Evolutionary conservation across 2,888 invertebrate species (phyloP).

Genomic region (Adelphocoris suturalis): DNA sequence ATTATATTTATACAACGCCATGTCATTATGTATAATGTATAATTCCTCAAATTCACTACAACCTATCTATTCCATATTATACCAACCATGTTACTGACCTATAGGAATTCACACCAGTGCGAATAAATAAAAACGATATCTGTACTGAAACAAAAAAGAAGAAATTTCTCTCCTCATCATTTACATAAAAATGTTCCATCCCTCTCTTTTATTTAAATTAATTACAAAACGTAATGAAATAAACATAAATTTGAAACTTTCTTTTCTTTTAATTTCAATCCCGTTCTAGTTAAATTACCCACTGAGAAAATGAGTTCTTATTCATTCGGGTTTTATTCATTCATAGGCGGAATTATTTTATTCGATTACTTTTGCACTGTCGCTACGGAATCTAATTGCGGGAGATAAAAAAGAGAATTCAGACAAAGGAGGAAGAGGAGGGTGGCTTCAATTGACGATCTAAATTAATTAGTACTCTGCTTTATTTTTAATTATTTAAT

Average conservation of each 20-base stretch:
- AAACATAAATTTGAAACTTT: conserved; percentile 16
- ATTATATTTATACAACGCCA: too few species aligned
- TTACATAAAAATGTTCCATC: neutral
- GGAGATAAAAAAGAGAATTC: neutral
- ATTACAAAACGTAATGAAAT: neutral
- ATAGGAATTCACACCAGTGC: too few species aligned
- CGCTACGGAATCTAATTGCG: conserved; percentile 23
- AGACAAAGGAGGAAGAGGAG: neutral
- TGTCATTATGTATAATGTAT: too few species aligned
- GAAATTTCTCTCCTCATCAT: neutral
- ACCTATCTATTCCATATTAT: too few species aligned
- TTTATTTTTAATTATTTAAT: neutral
- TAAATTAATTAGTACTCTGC: neutral
- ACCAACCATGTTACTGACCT: too few species aligned
- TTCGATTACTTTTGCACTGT: conserved; percentile 10
- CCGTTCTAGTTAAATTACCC: conserved; percentile 25
- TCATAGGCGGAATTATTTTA: conserved; percentile 25
- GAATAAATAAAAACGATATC: neutral
- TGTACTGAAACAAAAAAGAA: neutral
- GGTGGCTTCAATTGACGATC: neutral
- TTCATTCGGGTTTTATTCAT: conserved; percentile 16
- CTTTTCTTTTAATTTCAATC: conserved; percentile 14
- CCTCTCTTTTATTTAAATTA: neutral
- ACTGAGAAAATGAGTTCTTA: neutral
- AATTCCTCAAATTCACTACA: too few species aligned